phyloP scores from a whole-genome alignment of 2,888 invertebrate species.

The Apodemia mormo region DNA sequence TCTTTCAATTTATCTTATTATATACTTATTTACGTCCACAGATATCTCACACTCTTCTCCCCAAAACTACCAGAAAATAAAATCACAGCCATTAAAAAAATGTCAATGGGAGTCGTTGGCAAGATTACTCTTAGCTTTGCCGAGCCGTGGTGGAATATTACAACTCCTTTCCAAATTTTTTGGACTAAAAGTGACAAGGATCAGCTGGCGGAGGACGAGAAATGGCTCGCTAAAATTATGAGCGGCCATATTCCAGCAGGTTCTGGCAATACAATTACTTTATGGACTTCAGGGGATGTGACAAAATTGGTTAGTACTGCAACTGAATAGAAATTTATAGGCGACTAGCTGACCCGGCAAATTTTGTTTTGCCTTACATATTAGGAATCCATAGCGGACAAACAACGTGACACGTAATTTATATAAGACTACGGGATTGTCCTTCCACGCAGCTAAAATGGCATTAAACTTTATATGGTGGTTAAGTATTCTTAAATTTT shows the following conservation, averaged over 20 bases:
- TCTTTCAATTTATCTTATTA: constrained; percentile 39
- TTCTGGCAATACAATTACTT: constrained; percentile 35
- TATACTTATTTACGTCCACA: constrained; percentile 34
- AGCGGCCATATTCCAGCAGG: constrained; percentile 40
- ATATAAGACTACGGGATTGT: too few species aligned
- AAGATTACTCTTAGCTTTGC: constrained; percentile 85
- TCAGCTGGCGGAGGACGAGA: constrained; percentile 35
- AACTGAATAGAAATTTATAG: too few species aligned
- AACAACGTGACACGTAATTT: too few species aligned
- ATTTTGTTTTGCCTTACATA: too few species aligned
- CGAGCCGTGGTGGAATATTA: constrained; percentile 81
- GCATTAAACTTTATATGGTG: too few species aligned
- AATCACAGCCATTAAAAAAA: constrained; percentile 74
- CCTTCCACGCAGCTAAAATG: too few species aligned
- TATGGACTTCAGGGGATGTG: constrained; percentile 43
- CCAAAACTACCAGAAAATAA: constrained; percentile 79
- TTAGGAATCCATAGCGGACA: too few species aligned
- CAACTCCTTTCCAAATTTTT: constrained; percentile 42
- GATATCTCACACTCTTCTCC: constrained; percentile 71
- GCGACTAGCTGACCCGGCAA: too few species aligned
- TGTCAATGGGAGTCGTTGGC: constrained; percentile 84
- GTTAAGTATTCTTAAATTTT: too few species aligned
- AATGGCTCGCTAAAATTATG: constrained; percentile 42
- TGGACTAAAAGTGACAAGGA: constrained; percentile 45
- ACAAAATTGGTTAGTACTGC: constrained; percentile 35